phyloP scores from a whole-genome alignment of 2,888 invertebrate genomes.

The Prostheceraeus crozeri region DNA sequence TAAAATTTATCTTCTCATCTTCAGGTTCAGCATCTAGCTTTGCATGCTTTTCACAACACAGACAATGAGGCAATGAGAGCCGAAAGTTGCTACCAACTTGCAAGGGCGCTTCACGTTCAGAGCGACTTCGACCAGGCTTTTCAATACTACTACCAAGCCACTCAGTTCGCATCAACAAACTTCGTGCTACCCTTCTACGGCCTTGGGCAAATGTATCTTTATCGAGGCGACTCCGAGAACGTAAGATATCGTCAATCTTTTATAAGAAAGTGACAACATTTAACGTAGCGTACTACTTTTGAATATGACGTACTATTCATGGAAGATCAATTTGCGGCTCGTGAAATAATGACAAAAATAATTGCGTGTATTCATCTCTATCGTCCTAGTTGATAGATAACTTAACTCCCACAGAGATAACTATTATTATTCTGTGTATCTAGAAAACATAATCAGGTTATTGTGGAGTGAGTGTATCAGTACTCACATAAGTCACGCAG shows the following conservation, averaged over 20 bases:
- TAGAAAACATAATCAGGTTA: too few relatives aligned
- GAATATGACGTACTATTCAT: too few relatives aligned
- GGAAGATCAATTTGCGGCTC: too few relatives aligned
- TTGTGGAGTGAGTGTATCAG: too few relatives aligned
- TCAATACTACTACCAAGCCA: slow-evolving; percentile 89
- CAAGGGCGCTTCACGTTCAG: slow-evolving; percentile 61
- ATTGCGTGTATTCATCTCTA: too few relatives aligned
- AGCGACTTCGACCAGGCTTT: slow-evolving; percentile 74
- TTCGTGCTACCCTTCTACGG: slow-evolving; percentile 97
- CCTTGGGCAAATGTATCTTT: slow-evolving; percentile 97
- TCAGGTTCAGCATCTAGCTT: slow-evolving; percentile 83
- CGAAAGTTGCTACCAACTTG: slow-evolving; percentile 94
- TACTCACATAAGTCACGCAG: too few relatives aligned
- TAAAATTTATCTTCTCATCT: too few relatives aligned
- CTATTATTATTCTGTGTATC: too few relatives aligned
- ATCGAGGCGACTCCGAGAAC: slow-evolving; percentile 75
- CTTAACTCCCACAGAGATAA: too few relatives aligned
- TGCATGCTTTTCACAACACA: slow-evolving; percentile 94
- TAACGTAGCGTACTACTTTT: neutral
- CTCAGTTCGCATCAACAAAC: slow-evolving; percentile 85
- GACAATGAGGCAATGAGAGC: slow-evolving; percentile 98
- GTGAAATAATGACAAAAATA: too few relatives aligned
- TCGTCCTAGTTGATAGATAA: too few relatives aligned
- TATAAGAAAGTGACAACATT: neutral
- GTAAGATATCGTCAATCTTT: slow-evolving; percentile 49